A percentile compares a stretch with the other conserved stretches of the same genome.
These are phyloP conservation scores for Sisyra nigra DNA, from an alignment of 2,888 invertebrate genomes.

Conservation along the genomic window DNA sequence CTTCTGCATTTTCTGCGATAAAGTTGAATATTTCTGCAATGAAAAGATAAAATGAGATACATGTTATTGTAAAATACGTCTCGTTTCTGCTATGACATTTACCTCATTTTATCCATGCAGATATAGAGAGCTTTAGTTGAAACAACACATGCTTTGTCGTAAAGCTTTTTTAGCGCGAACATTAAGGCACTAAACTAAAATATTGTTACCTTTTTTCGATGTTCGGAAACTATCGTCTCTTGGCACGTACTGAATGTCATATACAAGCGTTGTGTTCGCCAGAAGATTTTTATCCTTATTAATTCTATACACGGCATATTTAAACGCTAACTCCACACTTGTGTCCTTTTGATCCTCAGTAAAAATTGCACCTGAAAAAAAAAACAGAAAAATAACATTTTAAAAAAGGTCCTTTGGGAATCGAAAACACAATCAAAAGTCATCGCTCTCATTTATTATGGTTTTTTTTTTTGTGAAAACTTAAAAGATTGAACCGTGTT, in stretches of 20 bases:
- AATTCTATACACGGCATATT: slow-evolving; percentile 85
- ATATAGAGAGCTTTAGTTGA: neutral
- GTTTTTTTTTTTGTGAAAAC: too few species aligned
- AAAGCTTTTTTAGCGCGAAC: neutral
- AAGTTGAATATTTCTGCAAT: too few species aligned
- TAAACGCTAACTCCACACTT: slow-evolving; percentile 79
- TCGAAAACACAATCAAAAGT: too few species aligned
- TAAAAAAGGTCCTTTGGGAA: too few species aligned
- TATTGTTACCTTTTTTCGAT: slow-evolving; percentile 63
- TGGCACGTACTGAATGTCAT: slow-evolving; percentile 82
- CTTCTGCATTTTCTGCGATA: too few species aligned
- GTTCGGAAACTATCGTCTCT: slow-evolving; percentile 82
- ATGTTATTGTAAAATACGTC: too few species aligned
- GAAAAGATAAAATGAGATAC: too few species aligned
- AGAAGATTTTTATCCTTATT: slow-evolving; percentile 74
- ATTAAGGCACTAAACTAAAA: slow-evolving; percentile 14
- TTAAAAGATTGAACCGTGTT: too few species aligned
- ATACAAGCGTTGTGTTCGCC: slow-evolving; percentile 77
- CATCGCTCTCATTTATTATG: too few species aligned
- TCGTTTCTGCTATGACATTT: neutral
- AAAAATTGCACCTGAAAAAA: slow-evolving; percentile 72
- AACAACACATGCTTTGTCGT: neutral
- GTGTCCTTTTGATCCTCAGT: slow-evolving; percentile 79
- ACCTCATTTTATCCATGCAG: neutral
- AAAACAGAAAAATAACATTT: slow-evolving; percentile 4